Base-by-base conservation (phyloP, 2,113 vertebrate species). In the Laticauda colubrina region DNA sequence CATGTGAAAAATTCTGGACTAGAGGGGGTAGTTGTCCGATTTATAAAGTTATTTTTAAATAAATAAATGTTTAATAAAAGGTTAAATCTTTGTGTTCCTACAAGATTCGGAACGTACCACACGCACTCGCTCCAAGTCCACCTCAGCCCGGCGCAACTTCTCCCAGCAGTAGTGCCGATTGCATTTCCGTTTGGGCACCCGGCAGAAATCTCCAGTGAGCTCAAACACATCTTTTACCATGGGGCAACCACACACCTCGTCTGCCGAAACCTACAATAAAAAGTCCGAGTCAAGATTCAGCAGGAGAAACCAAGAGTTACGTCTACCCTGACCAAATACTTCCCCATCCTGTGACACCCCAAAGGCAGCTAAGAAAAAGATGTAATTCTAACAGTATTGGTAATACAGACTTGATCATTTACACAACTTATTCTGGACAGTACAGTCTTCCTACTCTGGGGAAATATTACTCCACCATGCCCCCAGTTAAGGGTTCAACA, bases 121-220 rank as follows among this genome's bases (percentile, higher is more conserved):
- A 24, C 99, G 96, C 86, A 99, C 98, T 0, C 99, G 97, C 95
- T 99, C 99, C 96, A 99, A 93, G 96, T 99, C 99, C 93, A 99
- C 98, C 95, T 99, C 99, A 0, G 99, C 99, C 39, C 98, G 97
- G n/a, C 99, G 95, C 2, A 99, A 97, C 95, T 99, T 99, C 96
- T 99, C 99, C 99, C 99, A 99, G 96, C 99, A 98, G 95, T 99
- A 99, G 95, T 99, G 99, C 53, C 98, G 98, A 96, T 99, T 99
- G 95, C 99, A 99, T 93, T 99, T 99, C 39, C 99, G 98, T 94
- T 99, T 99, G 11, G 98, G 97, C 48, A 99, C 97, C 26, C 98
- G 97, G 96, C 99, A 99, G 94, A 98, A 99, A 0, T 99, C 99
- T 92, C 98, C 98, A 0, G 98, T 99, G 85, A 98, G 97, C 93